phyloP scores from a whole-genome alignment of 2,797 vertebrate genomes.

The Phrynocephalus forsythii region DNA sequence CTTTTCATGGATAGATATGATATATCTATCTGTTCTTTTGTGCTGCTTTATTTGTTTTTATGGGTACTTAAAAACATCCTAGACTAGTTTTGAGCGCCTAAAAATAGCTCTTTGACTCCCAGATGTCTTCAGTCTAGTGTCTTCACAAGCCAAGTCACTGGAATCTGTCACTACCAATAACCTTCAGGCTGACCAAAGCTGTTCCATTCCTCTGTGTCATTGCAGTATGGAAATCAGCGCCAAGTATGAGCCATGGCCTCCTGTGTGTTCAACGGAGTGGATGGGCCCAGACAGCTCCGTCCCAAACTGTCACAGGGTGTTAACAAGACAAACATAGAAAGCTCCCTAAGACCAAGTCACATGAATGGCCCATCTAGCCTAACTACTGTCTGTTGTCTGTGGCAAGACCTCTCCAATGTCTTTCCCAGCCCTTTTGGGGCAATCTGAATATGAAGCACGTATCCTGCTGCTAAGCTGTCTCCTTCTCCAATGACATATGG shows the following conservation, averaged over 20 bases:
- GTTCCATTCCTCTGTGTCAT: background rate
- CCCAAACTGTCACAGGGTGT: background rate
- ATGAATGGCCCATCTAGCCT: background rate
- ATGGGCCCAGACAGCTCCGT: background rate
- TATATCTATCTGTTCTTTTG: slow-evolving; percentile 21
- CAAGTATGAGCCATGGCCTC: background rate
- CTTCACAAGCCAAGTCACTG: slow-evolving; percentile 5
- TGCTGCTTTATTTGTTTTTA: accelerated
- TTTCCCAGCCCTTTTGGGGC: background rate
- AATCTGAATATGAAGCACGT: background rate
- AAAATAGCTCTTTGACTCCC: background rate
- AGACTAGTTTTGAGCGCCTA: background rate
- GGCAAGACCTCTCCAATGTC: background rate
- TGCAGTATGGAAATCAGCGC: background rate
- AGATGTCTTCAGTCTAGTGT: background rate
- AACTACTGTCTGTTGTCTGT: background rate
- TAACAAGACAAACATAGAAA: background rate
- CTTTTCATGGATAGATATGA: slow-evolving; percentile 2
- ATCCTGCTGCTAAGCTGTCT: background rate
- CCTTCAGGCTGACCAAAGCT: background rate
- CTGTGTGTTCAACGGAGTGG: background rate
- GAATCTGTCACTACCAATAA: background rate
- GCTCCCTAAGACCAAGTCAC: background rate
- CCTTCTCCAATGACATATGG: background rate
- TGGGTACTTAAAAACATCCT: background rate